Conservation (phyloP, 1,140 invertebrate genomes). For the Leptinotarsa defecta region DNA sequence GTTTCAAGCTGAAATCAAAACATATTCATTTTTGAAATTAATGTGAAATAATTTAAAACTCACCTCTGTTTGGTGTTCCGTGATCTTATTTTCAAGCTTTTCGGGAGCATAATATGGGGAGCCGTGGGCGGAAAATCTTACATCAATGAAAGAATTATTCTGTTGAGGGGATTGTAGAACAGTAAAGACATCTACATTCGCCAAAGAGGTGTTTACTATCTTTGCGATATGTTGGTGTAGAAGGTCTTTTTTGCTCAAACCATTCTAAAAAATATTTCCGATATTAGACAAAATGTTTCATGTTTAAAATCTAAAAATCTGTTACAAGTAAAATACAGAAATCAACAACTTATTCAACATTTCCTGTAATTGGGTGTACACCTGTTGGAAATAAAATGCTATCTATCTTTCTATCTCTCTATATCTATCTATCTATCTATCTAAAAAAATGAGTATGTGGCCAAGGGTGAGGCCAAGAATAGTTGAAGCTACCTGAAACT, state of each 20-base stretch:
- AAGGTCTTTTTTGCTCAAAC: slow-evolving; percentile 75
- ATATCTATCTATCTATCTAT: too few species aligned
- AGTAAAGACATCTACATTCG: slow-evolving; percentile 92
- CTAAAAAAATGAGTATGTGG: too few species aligned
- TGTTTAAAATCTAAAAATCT: too few species aligned
- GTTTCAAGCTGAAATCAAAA: slow-evolving; percentile 64
- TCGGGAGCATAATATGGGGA: slow-evolving; percentile 88
- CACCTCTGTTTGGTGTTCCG: slow-evolving; percentile 64
- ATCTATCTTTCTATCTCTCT: too few species aligned
- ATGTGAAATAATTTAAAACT: slow-evolving; percentile 29
- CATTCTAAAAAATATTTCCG: slow-evolving; percentile 54
- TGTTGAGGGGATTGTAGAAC: slow-evolving; percentile 71
- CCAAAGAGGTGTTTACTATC: slow-evolving; percentile 74
- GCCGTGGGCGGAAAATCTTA: slow-evolving; percentile 88
- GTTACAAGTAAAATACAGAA: too few species aligned
- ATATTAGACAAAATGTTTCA: too few species aligned
- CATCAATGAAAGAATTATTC: slow-evolving; percentile 70
- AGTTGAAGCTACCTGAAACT: too few species aligned
- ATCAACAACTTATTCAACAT: too few species aligned
- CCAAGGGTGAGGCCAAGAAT: too few species aligned
- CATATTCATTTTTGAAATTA: background rate
- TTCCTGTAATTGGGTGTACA: too few species aligned
- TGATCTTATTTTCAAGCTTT: slow-evolving; percentile 76
- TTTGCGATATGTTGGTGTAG: slow-evolving; percentile 70
- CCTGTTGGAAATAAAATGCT: too few species aligned